Percentiles rank a stretch among this genome's conserved stretches.
phyloP scores from a whole-genome alignment of 2,797 vertebrate species.

The Alosa sapidissima region DNA sequence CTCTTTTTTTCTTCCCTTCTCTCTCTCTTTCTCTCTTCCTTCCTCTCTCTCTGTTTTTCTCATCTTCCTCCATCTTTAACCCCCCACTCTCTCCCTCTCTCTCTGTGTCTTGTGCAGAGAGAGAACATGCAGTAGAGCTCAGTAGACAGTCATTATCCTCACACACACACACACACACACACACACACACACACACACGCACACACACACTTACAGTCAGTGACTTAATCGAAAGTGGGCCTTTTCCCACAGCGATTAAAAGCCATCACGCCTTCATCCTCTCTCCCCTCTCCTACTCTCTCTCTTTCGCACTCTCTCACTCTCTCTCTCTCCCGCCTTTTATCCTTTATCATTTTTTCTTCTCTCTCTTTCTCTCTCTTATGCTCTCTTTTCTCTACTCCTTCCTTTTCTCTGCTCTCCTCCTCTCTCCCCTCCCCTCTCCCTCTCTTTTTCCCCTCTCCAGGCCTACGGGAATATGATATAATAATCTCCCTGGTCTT shows the following conservation, averaged over 20 bases:
- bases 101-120: neutral
- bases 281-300: neutral
- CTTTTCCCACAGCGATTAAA: neutral
- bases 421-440: neutral
- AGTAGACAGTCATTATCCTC: no score
- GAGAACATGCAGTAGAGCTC: no score
- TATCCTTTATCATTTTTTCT: neutral
- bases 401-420: neutral
- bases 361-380: neutral
- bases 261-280: neutral
- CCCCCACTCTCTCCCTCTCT: neutral
- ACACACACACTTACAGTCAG: neutral
- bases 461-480: constrained; percentile 17
- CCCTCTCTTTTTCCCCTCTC: neutral
- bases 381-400: neutral
- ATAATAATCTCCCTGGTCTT: neutral
- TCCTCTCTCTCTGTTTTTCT: no score
- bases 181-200: neutral
- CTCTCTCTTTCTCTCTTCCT: no score
- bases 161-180: neutral
- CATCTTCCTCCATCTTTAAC: no score
- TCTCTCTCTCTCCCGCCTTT: neutral
- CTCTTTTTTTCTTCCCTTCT: no score
- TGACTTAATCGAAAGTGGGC: neutral
- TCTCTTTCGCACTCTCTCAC: neutral